A percentile compares a stretch with the other conserved stretches of the same genome.
Evolutionary conservation across 2,888 invertebrate species (phyloP).

Genomic region (Spisula solida): DNA sequence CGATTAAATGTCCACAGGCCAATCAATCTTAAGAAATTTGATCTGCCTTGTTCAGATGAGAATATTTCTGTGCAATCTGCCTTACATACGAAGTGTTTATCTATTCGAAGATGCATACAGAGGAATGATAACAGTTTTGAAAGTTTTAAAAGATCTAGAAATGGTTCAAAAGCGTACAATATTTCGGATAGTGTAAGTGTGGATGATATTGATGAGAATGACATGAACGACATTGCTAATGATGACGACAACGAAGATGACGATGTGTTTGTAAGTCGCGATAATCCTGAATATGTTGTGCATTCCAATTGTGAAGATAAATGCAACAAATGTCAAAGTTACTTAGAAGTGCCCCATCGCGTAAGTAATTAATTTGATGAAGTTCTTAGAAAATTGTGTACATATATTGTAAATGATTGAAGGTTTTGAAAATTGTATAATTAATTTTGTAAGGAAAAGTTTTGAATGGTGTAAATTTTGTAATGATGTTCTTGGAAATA

Average conservation of each 20-base stretch:
- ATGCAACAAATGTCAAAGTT: not conserved
- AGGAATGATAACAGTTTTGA: not conserved
- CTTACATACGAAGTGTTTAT: not conserved
- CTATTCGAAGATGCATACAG: not conserved
- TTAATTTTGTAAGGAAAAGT: no score
- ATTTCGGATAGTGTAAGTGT: not conserved
- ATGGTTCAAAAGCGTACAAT: not conserved
- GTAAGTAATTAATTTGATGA: not conserved
- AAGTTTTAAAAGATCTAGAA: not conserved
- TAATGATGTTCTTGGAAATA: no score
- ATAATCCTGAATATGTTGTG: not conserved
- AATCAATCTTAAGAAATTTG: slow-evolving; percentile 61
- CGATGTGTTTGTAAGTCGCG: not conserved
- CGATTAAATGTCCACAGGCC: slow-evolving; percentile 60
- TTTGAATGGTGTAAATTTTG: no score
- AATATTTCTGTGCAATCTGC: not conserved
- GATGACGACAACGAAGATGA: not conserved
- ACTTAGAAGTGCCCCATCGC: not conserved
- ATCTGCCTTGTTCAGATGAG: slow-evolving; percentile 28
- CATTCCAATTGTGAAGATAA: not conserved
- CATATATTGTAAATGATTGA: no score
- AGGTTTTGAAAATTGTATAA: no score
- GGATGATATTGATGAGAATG: not conserved
- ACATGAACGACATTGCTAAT: not conserved
- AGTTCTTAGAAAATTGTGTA: no score